A percentile compares a stretch with the other conserved stretches of the same genome.
Evolutionary conservation across 2,113 vertebrate species (phyloP).

Genomic region (Pica pica): DNA sequence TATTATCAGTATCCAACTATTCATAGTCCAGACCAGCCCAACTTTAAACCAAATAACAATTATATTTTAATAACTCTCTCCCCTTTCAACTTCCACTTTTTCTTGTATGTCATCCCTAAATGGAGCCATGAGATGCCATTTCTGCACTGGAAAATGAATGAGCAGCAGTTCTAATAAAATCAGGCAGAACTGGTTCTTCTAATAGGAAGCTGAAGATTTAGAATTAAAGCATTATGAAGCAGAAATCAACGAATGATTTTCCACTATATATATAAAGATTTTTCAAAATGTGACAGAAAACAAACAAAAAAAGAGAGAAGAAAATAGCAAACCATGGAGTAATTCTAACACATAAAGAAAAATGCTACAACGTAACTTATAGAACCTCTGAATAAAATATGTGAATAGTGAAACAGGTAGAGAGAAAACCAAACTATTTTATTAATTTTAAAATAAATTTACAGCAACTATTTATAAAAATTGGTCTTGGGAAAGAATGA

Average conservation of each 20-base stretch:
- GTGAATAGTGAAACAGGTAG: not conserved
- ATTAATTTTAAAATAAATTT: constrained; percentile 3
- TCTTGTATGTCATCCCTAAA: not conserved
- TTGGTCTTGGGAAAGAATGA: not conserved
- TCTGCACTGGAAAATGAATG: not conserved
- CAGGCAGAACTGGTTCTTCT: not conserved
- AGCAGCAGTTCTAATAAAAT: not conserved
- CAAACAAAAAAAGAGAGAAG: not conserved
- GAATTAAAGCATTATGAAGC: not conserved
- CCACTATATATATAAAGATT: not conserved
- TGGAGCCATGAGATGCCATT: not conserved
- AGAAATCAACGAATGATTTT: not conserved
- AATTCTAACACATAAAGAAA: not conserved
- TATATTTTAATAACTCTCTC: not conserved
- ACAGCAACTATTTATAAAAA: not conserved
- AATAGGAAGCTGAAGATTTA: not conserved
- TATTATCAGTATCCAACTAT: not conserved
- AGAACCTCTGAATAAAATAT: not conserved
- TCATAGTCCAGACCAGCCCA: not conserved
- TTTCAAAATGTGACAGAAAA: not conserved
- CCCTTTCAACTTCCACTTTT: not conserved
- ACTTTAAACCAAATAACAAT: not conserved
- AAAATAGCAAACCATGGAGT: not conserved
- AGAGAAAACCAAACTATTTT: not conserved
- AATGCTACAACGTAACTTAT: not conserved